Base-by-base conservation (phyloP, 2,797 vertebrate genomes). In the Smutsia temminckii region DNA sequence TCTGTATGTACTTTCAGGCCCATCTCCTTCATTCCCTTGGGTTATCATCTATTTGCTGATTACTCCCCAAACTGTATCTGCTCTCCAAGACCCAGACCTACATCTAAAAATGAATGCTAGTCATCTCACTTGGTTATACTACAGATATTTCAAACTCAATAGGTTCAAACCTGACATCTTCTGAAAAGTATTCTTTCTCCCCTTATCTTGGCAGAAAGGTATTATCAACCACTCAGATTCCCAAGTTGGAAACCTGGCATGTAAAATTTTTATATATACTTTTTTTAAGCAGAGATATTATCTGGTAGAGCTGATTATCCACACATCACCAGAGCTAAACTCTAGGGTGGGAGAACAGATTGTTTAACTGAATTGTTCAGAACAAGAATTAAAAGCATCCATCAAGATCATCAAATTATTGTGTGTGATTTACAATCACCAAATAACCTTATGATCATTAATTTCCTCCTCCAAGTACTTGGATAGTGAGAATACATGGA, bases 161-260 rank as follows among this genome's bases (percentile, higher is more conserved):
- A 59, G 17, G 20, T 66, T 91, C 71, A 93, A 94, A 94, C 87
- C 32, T 74, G 9, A 91, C 55, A 74, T 71, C 9, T 74, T 55
- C 23, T 6, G 25, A 92, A 95, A 94, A 32, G 3, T 85, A 46
- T 59, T 81, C 85, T 18, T 69, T 32, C 23, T 37, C 32, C 16
- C 42, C 11, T 5, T 20, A 66, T 51, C 78, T 88, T 88, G 14
- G 51, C 20, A 71, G 86, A 91, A 94, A 79, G 18, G 17, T 74
- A 95, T 32, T 80, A 80, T 59, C 37, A 86, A 75, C 7, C 55
- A 68, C n/a, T 32, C 16, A 77, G 16, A 69, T 34, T 18, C 3
- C 51, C 5, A 90, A 84, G 49, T 72, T 40, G 87, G 34, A 93
- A 72, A 86, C 32, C 20, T 49, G 32, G 40, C 23, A 89, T 23